These are phyloP conservation scores for Patiria miniata DNA, from an alignment of 35 echinoderm and acorn worm genomes.

Conservation along the genomic window DNA sequence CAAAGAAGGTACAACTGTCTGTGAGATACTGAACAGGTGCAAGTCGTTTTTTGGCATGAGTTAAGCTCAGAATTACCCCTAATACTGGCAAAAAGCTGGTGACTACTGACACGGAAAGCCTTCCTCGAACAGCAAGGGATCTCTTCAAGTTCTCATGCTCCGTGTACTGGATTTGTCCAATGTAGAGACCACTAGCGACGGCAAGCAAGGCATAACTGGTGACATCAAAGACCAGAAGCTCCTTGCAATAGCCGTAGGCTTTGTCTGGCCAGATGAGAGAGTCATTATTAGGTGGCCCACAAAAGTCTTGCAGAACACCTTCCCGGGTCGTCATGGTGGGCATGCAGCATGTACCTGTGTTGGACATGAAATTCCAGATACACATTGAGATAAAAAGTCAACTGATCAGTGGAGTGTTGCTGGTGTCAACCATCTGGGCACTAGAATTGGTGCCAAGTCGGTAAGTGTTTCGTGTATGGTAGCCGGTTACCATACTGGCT, in stretches of 20 bases:
- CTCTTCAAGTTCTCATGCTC: slow-evolving; percentile 74
- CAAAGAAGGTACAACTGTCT: slow-evolving; percentile 27
- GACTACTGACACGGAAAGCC: slow-evolving; percentile 47
- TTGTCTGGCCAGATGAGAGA: slow-evolving; percentile 75
- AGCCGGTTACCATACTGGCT: no score
- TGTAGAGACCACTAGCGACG: slow-evolving; percentile 62
- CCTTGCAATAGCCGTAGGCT: slow-evolving; percentile 79
- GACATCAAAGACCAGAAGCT: slow-evolving; percentile 58
- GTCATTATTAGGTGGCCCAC: slow-evolving; percentile 65
- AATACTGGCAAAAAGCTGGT: slow-evolving; percentile 52
- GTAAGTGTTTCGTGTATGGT: no score
- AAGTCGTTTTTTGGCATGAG: background rate
- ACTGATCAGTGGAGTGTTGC: no score
- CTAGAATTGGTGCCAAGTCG: no score
- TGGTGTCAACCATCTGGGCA: no score
- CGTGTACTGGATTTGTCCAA: slow-evolving; percentile 43
- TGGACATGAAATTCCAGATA: no score
- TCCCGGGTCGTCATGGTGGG: background rate
- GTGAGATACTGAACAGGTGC: slow-evolving; percentile 62
- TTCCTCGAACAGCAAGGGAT: slow-evolving; percentile 56
- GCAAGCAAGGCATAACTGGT: slow-evolving; percentile 65
- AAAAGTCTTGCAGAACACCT: slow-evolving; percentile 49
- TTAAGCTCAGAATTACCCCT: slow-evolving; percentile 25
- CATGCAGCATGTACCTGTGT: no score
- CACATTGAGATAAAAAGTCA: no score